Base-by-base conservation (phyloP, 2,797 vertebrate species). In the Neopelma chrysocephalum region DNA sequence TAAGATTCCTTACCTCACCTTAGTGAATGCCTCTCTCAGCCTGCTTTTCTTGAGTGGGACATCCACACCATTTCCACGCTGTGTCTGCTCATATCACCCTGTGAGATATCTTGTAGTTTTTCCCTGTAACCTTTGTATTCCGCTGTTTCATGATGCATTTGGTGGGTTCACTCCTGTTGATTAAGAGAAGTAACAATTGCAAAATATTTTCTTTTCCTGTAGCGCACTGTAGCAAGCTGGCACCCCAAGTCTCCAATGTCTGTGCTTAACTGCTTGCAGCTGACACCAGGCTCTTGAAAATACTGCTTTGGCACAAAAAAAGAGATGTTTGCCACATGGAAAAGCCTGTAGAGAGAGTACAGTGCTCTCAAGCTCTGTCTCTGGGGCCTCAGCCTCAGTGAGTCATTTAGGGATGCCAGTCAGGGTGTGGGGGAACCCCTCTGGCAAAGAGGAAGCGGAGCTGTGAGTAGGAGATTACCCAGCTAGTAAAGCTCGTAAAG, bases 401-500 rank as follows among this genome's bases (percentile, higher is more conserved):
- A 75, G 16, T 43, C 32, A 29, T 61, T 89, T 18, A 22, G 17
- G 15, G 23, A 32, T 64, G 48, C 21, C 14, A 16, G 38, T 15
- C 0, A 8, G 23, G 1, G n/a, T 9, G 12, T n/a, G 36, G 11
- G 17, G 60, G 17, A 31, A 1, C 21, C 16, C 16, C 9, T 48
- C 53, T 69, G 50, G 20, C 23, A 12, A 27, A 58, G 32, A 42
- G 38, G 18, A 36, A 60, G 76, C 36, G 62, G 69, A 93, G 42
- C 69, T 64, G 53, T 72, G 70, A 13, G 29, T 34, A 31, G 1
- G 2, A 73, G 45, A 57, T 9, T 9, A 6, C 16, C 10, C 60
- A 42, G 19, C 23, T 65, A 8, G 54, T 2, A 23, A 43, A 62
- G 38, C 61, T 50, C 0, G 0, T 0, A 1, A 21, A 1, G 11